Base-by-base conservation (phyloP, 2,797 vertebrate genomes). In the Hydrocynus forskahlii region DNA sequence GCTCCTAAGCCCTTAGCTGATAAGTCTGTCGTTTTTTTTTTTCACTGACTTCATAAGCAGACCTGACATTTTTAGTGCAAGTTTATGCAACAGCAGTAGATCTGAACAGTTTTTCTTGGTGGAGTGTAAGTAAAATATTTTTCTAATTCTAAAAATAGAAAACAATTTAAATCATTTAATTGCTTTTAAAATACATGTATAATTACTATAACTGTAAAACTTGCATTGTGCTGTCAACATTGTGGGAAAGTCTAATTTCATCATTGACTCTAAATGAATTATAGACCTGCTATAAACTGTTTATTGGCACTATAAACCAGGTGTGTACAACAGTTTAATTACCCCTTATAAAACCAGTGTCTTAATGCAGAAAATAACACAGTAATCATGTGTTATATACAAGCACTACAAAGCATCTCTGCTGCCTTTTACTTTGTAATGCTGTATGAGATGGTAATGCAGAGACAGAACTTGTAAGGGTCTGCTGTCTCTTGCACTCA, bases 231-330 rank as follows among this genome's bases (percentile, higher is more conserved):
- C 63, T 25, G 59, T 55, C 73, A 70, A 50, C 38, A 62, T 63
- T 78, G 43, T n/a, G 43, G 2, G 29, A 48, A 66, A 45, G 71
- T 21, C 29, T 43, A 66, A 84, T 84, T 80, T 57, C 40, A 52
- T n/a, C 54, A 50, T 52, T 40, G 43, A 38, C 62, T 35, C 19
- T 55, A 67, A 77, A 78, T 84, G 19, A 80, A 50, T 68, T 78
- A 76, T 66, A 80, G 68, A 78, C n/a, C 38, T 43, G 60, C 68
- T 52, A 70, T 80, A 80, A 80, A 69, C 21, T 29, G 74, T 82
- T 86, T 80, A 86, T 75, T 73, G 74, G 59, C 75, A 73, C 62
- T 19, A 84, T 82, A 78, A 86, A 84, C 50, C 57, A 86, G 78
- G 68, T 71, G 77, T 60, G 52, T 78, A 73, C 40, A 82, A 73